phyloP scores from a whole-genome alignment of 37 sponge, comb jelly and placozoan species.

The Bolinopsis microptera region DNA sequence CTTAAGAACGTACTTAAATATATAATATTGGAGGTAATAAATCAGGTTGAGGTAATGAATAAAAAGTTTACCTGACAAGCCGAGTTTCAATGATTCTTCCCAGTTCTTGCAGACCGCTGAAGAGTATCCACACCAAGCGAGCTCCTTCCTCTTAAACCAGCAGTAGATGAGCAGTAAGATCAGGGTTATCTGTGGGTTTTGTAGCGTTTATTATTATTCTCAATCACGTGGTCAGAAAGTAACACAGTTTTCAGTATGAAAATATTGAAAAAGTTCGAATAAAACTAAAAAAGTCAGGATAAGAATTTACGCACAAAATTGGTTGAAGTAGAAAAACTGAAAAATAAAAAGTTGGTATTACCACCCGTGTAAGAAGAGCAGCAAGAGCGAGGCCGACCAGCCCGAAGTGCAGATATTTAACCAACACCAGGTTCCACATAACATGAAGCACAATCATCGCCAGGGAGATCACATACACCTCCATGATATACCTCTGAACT shows the following conservation, averaged over 20 bases:
- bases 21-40: too few relatives aligned
- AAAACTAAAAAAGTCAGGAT: too few relatives aligned
- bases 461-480: slow-evolving; percentile 4
- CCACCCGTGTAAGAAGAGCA: slow-evolving; percentile 7
- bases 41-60: too few relatives aligned
- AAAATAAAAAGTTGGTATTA: too few relatives aligned
- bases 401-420: neutral
- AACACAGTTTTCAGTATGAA: too few relatives aligned
- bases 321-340: too few relatives aligned
- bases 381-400: neutral
- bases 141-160: neutral
- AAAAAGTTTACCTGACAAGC: slow-evolving; percentile 34
- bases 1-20: too few relatives aligned
- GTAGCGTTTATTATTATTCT: too few relatives aligned
- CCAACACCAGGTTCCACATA: neutral
- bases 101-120: slow-evolving; percentile 34
- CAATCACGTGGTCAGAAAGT: too few relatives aligned
- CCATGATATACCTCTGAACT: neutral
- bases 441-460: slow-evolving; percentile 21
- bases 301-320: too few relatives aligned
- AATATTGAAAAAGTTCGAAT: too few relatives aligned
- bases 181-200: neutral
- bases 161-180: neutral
- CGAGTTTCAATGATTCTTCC: slow-evolving; percentile 34
- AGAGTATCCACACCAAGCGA: slow-evolving; percentile 24